Conservation (phyloP, 2,113 vertebrate species). For the Nothocercus julius region DNA sequence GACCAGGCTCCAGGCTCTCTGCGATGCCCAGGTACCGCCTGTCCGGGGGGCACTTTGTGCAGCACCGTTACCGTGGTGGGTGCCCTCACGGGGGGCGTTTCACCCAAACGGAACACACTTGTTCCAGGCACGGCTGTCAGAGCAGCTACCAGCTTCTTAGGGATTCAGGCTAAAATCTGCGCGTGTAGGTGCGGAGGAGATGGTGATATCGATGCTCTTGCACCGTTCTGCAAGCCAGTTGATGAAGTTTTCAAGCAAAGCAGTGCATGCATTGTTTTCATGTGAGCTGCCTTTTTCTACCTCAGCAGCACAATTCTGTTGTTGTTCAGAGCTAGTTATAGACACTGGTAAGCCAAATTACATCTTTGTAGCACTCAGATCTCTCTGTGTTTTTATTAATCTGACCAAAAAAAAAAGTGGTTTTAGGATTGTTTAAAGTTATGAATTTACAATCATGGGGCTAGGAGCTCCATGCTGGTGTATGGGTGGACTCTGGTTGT, state of each 20-base stretch:
- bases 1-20: background rate
- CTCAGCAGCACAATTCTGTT: background rate
- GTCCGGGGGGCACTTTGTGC: background rate
- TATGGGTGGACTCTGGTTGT: background rate
- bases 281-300: background rate
- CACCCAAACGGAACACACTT: background rate
- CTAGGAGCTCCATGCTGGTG: background rate
- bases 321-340: background rate
- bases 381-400: background rate
- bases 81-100: background rate
- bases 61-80: background rate
- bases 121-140: fast-evolving
- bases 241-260: background rate
- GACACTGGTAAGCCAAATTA: background rate
- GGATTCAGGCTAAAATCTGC: background rate
- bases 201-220: background rate
- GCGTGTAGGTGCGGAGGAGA: background rate
- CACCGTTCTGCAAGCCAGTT: background rate
- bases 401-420: background rate
- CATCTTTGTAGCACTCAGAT: background rate
- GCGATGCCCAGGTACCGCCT: background rate
- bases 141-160: background rate
- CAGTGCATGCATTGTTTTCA: background rate
- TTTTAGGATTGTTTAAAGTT: background rate
- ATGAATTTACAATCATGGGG: background rate